Percentiles rank a stretch among this genome's conserved stretches.
These are phyloP conservation scores for Podiceps cristatus DNA, from an alignment of 2,113 vertebrate species.

Conservation along the genomic window DNA sequence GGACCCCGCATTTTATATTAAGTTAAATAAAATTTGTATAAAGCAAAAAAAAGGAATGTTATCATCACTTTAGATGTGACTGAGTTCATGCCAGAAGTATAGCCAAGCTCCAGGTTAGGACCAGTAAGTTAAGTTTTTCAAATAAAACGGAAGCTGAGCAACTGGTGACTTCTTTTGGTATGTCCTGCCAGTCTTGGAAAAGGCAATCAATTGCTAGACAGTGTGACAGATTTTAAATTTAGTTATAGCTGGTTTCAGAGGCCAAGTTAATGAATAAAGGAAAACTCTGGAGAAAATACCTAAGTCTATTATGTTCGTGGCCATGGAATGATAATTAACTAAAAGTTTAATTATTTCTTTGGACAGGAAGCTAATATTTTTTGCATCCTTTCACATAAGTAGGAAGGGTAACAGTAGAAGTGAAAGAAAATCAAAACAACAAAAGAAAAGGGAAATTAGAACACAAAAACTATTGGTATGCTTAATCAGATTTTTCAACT, in stretches of 20 bases:
- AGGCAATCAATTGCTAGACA: neutral
- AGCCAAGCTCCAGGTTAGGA: accelerated
- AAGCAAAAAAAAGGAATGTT: neutral
- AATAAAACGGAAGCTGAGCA: neutral
- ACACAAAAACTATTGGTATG: neutral
- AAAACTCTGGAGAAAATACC: neutral
- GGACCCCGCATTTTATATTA: neutral
- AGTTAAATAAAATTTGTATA: neutral
- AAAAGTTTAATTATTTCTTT: neutral
- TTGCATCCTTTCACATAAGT: neutral
- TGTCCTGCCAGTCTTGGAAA: neutral
- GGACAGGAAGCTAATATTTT: neutral
- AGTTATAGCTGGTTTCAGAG: neutral
- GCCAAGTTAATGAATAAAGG: neutral
- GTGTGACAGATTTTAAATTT: neutral
- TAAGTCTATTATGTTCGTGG: neutral
- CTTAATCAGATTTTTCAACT: neutral
- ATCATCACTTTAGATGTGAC: neutral
- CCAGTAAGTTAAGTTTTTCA: neutral
- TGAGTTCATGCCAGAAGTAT: neutral
- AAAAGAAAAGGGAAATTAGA: neutral
- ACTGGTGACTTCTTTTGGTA: neutral
- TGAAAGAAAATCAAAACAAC: neutral
- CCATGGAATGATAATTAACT: neutral
- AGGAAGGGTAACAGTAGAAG: neutral